A percentile compares a stretch with the other conserved stretches of the same genome.
Conservation (phyloP, 2,113 vertebrate species). For the Vidua macroura region DNA sequence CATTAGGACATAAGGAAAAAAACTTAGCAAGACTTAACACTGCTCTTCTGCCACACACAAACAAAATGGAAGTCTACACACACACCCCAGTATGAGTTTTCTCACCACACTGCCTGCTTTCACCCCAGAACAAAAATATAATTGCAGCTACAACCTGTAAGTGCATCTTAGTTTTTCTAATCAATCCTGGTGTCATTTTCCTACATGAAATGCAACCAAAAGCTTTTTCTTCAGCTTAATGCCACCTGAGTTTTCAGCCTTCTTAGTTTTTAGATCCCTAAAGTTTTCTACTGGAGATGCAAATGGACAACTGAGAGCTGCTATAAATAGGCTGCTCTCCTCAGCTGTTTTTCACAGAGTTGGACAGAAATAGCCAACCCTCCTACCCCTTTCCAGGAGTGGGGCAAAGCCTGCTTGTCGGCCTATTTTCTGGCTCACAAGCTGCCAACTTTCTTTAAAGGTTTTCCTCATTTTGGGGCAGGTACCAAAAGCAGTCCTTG, state of each 20-base stretch:
- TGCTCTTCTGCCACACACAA: neutral
- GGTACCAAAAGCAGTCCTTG: neutral
- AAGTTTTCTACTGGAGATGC: neutral
- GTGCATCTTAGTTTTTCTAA: neutral
- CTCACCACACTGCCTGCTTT: neutral
- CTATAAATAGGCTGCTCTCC: neutral
- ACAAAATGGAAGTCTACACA: neutral
- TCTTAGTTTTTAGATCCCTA: neutral
- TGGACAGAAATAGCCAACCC: neutral
- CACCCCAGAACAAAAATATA: neutral
- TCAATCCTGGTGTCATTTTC: neutral
- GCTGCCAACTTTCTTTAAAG: neutral
- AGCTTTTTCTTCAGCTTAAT: neutral
- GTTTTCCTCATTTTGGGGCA: neutral
- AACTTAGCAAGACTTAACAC: neutral
- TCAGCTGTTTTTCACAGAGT: neutral
- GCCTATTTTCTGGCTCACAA: neutral
- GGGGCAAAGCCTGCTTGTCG: neutral
- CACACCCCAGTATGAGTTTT: accelerated
- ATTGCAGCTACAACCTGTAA: neutral
- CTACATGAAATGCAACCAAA: neutral
- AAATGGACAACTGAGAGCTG: neutral
- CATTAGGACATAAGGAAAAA: neutral
- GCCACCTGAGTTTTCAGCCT: neutral
- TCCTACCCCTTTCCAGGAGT: neutral